Conservation (phyloP, 2,888 invertebrate species). For the Gortyna flavago region DNA sequence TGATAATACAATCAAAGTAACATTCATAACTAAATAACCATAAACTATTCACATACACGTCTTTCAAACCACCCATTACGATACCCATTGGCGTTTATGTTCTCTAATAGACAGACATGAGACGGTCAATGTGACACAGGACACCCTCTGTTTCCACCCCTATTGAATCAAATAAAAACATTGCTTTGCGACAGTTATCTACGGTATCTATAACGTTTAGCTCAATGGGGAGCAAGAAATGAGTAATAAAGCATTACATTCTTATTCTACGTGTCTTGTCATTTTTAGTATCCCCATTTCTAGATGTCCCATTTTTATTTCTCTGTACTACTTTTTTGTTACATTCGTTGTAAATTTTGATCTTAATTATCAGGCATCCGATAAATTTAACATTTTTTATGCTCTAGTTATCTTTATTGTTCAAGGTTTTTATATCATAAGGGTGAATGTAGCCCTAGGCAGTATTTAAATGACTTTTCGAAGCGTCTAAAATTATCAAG, state of each 20-base stretch:
- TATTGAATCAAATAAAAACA: constrained; percentile 84
- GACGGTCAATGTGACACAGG: constrained; percentile 83
- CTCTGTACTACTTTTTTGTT: neutral
- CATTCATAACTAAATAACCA: constrained; percentile 24
- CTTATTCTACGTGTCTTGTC: constrained; percentile 21
- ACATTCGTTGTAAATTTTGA: neutral
- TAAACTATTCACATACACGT: constrained; percentile 73
- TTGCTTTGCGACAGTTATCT: constrained; percentile 75
- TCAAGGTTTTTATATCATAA: constrained; percentile 19
- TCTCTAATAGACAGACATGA: constrained; percentile 82
- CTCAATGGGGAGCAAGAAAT: constrained; percentile 62
- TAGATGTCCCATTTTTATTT: neutral
- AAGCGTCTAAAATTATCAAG: constrained; percentile 35
- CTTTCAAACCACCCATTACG: constrained; percentile 74
- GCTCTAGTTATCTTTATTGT: constrained; percentile 34
- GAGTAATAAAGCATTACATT: constrained; percentile 51
- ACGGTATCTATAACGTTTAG: constrained; percentile 67
- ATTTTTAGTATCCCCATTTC: neutral
- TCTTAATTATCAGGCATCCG: constrained; percentile 4
- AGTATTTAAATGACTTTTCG: constrained; percentile 38
- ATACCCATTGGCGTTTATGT: constrained; percentile 80
- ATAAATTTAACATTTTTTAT: constrained; percentile 20
- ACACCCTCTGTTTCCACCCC: constrained; percentile 79
- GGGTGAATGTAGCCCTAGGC: constrained; percentile 43
- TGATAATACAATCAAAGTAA: constrained; percentile 21